Evolutionary conservation across 2,113 vertebrate genomes (phyloP).

Genomic region (Apteryx mantelli): DNA sequence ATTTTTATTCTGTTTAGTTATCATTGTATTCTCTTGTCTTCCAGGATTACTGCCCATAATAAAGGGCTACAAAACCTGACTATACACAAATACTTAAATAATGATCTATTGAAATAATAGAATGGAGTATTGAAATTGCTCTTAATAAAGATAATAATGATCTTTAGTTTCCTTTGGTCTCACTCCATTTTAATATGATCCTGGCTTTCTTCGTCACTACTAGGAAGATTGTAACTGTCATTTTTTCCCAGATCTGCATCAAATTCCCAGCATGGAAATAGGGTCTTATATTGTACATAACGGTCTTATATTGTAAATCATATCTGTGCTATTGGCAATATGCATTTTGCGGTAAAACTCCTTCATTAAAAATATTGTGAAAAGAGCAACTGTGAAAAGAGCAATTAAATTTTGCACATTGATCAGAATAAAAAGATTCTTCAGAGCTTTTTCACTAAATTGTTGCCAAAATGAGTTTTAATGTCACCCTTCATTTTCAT

Average conservation of each 20-base stretch:
- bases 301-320: not conserved
- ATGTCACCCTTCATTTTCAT: not conserved
- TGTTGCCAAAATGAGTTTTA: not conserved
- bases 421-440: not conserved
- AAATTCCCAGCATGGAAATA: not conserved
- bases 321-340: not conserved
- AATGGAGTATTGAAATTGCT: not conserved
- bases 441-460: not conserved
- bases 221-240: not conserved
- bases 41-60: not conserved
- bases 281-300: not conserved
- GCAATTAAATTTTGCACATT: not conserved
- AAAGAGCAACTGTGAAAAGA: not conserved
- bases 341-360: not conserved
- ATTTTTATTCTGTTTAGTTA: not conserved
- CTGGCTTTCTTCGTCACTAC: not conserved
- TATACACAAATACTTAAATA: not conserved
- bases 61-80: not conserved
- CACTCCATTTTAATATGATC: not conserved
- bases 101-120: not conserved
- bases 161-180: not conserved
- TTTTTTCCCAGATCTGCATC: not conserved
- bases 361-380: not conserved
- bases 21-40: not conserved
- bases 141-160: not conserved